Conservation (phyloP, 1,140 invertebrate species). For the Drosophila lacertosa region DNA sequence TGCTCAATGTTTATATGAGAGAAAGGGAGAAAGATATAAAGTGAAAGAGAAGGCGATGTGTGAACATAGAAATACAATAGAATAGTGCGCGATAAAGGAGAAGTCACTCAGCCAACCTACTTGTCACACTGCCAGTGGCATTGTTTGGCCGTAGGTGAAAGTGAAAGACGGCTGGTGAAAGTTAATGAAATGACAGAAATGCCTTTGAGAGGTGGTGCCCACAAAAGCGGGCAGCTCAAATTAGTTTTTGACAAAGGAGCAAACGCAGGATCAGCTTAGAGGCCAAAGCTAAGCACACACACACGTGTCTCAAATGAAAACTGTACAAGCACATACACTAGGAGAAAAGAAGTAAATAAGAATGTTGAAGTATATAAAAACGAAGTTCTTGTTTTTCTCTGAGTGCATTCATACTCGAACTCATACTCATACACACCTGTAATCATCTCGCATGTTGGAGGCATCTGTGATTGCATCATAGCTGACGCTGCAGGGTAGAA, state of each 20-base stretch:
- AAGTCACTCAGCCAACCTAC: constrained; percentile 24
- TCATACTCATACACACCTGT: constrained; percentile 56
- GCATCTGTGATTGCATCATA: constrained; percentile 84
- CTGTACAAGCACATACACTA: background rate
- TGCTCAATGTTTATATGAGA: background rate
- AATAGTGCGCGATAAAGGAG: constrained; percentile 26
- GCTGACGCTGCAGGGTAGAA: constrained; percentile 86
- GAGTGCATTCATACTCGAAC: background rate
- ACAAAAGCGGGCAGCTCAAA: constrained; percentile 35
- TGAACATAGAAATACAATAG: constrained; percentile 18
- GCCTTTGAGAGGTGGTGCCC: constrained; percentile 43
- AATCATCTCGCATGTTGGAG: constrained; percentile 84
- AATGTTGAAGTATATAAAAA: too few species aligned
- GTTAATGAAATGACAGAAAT: constrained; percentile 69
- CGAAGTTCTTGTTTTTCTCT: too few species aligned
- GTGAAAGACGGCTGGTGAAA: constrained; percentile 46
- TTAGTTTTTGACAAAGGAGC: constrained; percentile 68
- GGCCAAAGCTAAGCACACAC: constrained; percentile 6
- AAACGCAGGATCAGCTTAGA: constrained; percentile 19
- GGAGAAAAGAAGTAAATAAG: too few species aligned
- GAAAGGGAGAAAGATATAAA: too few species aligned
- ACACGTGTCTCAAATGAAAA: constrained; percentile 34
- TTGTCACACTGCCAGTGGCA: constrained; percentile 50
- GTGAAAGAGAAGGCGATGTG: background rate
- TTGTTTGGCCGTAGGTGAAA: constrained; percentile 1